phyloP scores from a whole-genome alignment of 2,888 invertebrate species.

The Drosophila paranaensis region DNA sequence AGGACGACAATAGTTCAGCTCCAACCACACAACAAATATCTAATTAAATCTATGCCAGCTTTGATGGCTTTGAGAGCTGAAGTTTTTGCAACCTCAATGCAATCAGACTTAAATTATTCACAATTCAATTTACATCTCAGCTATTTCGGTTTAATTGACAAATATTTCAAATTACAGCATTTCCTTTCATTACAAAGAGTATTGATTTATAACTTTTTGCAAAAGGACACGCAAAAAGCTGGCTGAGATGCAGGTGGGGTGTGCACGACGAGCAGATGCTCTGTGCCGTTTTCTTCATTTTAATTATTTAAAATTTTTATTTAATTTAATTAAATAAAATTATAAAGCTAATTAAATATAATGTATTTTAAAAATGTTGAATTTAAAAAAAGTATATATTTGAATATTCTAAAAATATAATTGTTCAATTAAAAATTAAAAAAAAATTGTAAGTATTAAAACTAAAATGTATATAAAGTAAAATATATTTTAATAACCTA shows the following conservation, averaged over 20 bases:
- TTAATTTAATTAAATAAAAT: too few species aligned
- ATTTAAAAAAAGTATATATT: not conserved
- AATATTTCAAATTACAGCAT: conserved; percentile 17
- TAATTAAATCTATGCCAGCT: conserved; percentile 26
- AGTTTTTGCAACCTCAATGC: conserved; percentile 27
- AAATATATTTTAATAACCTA: too few species aligned
- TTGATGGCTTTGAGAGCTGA: not conserved
- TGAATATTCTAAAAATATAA: too few species aligned
- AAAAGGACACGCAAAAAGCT: not conserved
- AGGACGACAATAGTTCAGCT: not conserved
- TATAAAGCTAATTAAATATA: too few species aligned
- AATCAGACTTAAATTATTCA: conserved; percentile 35
- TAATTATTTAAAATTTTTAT: too few species aligned
- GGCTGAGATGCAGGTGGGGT: not conserved
- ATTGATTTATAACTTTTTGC: conserved; percentile 17
- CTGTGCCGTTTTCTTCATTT: not conserved
- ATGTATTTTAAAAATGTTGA: too few species aligned
- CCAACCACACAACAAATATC: conserved; percentile 12
- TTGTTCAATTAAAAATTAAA: too few species aligned
- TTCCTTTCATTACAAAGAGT: not conserved
- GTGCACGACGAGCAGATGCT: not conserved
- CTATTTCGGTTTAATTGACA: conserved; percentile 27
- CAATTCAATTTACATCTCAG: conserved; percentile 26
- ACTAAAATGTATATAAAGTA: not conserved
- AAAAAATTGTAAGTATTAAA: not conserved